phyloP scores from a whole-genome alignment of 2,797 vertebrate species.

The Microchirus variegatus region DNA sequence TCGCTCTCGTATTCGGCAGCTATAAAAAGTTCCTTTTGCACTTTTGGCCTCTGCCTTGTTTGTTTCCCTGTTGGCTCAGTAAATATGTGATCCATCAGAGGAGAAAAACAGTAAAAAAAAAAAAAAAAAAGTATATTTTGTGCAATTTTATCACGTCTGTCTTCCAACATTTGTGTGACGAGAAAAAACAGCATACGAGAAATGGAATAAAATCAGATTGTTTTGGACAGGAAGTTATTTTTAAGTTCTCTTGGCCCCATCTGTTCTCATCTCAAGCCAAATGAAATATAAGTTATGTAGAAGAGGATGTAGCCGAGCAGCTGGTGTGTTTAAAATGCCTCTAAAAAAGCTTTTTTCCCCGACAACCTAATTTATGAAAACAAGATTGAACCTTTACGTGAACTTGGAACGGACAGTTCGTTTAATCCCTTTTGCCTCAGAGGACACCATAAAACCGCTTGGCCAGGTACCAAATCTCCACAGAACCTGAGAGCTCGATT shows the following conservation, averaged over 20 bases:
- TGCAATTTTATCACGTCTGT: not conserved
- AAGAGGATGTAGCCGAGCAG: slow-evolving; percentile 23
- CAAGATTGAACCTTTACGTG: slow-evolving; percentile 17
- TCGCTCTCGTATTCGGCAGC: not conserved
- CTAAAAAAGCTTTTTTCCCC: slow-evolving; percentile 35
- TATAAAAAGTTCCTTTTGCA: not conserved
- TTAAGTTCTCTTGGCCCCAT: no score
- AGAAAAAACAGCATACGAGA: slow-evolving; percentile 3
- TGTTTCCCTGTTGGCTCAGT: not conserved
- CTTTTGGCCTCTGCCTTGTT: slow-evolving; percentile 12
- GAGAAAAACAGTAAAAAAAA: no score
- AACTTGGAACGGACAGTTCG: slow-evolving; percentile 19
- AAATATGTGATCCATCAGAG: not conserved
- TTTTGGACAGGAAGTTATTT: no score
- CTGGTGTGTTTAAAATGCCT: slow-evolving; percentile 23
- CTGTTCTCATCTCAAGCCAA: not conserved
- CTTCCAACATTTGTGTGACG: not conserved
- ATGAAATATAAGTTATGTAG: slow-evolving; percentile 9
- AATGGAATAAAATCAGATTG: no score
- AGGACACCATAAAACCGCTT: slow-evolving; percentile 41
- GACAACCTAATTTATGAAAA: slow-evolving; percentile 42
- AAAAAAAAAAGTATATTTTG: no score
- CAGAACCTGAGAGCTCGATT: slow-evolving; percentile 8
- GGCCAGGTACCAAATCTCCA: slow-evolving; percentile 33
- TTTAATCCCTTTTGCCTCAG: slow-evolving; percentile 27